Evolutionary conservation across 2,797 vertebrate species (phyloP), one percentile per base, ranked within the genome.

Genomic region (Bovichtus variegatus): DNA sequence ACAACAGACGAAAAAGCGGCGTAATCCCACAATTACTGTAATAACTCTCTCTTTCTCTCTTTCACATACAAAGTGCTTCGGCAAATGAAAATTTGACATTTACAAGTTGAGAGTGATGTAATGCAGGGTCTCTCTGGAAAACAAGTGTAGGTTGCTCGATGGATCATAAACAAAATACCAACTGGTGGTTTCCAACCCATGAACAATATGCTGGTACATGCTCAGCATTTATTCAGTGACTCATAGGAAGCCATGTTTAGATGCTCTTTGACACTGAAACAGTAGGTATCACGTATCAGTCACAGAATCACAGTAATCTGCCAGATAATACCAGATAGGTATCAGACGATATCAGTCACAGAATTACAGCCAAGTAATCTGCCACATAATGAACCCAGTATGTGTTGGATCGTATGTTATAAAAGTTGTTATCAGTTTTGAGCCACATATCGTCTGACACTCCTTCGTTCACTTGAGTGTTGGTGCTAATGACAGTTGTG

Each of bases 1-100:
- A 88, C 75, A 87, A 90, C 86, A 84, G 82, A 49, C 5, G 18
- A 71, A 78, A 83, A 87, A 74, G 63, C 61, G 54, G 31, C 23
- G 72, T 93, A 94, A 95, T 94, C 91, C 82, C 59, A 81, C 91
- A 87, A 84, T 93, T 90, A 87, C 70, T 82, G 71, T 90, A 92
- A 92, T 90, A 90, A 90, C 82, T 41, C 69, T 69, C 38, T 64
- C 43, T 31, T 61, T 74, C 65, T 64, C 55, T 51, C 9, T 34
- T 34, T 34, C 46, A 2, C 57, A 19, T 66, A 71, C 60, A 71
- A 44, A 79, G 74, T 59, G 57, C 74, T 84, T 61, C 60, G 10
- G 50, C 63, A 74, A 64, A 89, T 69, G 21, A 71, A 71, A 80
- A 53, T 83, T 54, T 46, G 29, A 67, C 77, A 60, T 82, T 86